phyloP scores from a whole-genome alignment of 2,888 invertebrate genomes.

The Nasonia oneida region DNA sequence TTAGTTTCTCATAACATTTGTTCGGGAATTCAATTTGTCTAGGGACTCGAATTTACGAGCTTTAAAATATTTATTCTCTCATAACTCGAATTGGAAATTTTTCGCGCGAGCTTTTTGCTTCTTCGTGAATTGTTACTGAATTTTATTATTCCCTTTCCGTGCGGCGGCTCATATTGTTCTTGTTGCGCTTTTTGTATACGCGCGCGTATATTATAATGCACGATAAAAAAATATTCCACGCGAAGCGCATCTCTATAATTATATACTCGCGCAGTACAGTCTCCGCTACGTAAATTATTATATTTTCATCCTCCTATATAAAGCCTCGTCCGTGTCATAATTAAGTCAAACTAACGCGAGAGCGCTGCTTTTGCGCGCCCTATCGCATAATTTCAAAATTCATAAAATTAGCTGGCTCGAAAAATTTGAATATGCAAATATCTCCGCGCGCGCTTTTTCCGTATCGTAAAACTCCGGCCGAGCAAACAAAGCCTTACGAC shows the following conservation, averaged over 20 bases:
- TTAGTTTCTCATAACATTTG: constrained; percentile 46
- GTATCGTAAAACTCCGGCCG: background rate
- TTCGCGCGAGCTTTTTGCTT: background rate
- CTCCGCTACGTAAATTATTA: background rate
- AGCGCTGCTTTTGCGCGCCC: background rate
- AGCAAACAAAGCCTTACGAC: constrained; percentile 7
- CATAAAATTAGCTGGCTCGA: background rate
- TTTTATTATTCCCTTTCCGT: background rate
- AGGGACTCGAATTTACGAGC: constrained; percentile 49
- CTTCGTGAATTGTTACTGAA: constrained; percentile 26
- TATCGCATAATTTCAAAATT: background rate
- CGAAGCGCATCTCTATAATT: background rate
- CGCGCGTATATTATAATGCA: background rate
- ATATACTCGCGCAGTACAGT: background rate
- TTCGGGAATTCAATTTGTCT: constrained; percentile 60
- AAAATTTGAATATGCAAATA: constrained; percentile 32
- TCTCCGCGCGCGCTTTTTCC: background rate
- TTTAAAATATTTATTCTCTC: constrained; percentile 53
- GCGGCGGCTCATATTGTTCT: background rate
- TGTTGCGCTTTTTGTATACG: background rate
- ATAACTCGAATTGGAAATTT: constrained; percentile 39
- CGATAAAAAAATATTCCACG: background rate
- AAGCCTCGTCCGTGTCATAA: background rate
- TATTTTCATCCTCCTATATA: background rate
- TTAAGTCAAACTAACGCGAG: background rate